Conservation (phyloP, 1,140 invertebrate genomes). For the Anoplolepis gracilipes region DNA sequence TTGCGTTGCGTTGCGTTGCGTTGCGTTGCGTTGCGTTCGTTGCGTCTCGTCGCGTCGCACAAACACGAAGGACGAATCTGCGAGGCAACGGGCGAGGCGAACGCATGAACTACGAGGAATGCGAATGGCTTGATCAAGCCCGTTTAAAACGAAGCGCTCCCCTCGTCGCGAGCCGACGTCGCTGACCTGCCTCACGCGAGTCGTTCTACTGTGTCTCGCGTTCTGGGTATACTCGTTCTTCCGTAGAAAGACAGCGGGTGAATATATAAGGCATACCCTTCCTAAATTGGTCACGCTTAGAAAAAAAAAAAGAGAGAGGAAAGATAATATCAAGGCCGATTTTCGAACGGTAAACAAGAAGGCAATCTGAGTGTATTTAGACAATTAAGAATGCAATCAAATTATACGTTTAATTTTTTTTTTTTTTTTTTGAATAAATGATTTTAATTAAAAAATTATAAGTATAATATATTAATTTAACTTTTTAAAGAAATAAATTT, state of each 20-base stretch:
- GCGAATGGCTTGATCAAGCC: conserved; percentile 66
- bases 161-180: conserved; percentile 58
- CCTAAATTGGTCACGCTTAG: conserved; percentile 63
- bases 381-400: not conserved
- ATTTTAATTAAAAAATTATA: not conserved
- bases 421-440: not conserved
- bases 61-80: conserved; percentile 46
- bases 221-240: conserved; percentile 58
- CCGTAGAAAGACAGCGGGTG: conserved; percentile 29
- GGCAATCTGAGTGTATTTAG: not conserved
- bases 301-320: not conserved
- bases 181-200: conserved; percentile 73
- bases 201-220: conserved; percentile 59
- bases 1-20: not conserved
- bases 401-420: not conserved
- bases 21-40: not conserved
- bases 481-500: not conserved
- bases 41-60: conserved; percentile 9
- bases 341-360: conserved; percentile 14
- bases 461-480: not conserved
- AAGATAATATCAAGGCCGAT: not conserved
- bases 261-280: conserved; percentile 35
- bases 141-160: conserved; percentile 73
- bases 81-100: conserved; percentile 36
- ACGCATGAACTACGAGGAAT: conserved; percentile 60